Evolutionary conservation across 2,888 invertebrate species (phyloP).

Genomic region (Sinelater perroti): DNA sequence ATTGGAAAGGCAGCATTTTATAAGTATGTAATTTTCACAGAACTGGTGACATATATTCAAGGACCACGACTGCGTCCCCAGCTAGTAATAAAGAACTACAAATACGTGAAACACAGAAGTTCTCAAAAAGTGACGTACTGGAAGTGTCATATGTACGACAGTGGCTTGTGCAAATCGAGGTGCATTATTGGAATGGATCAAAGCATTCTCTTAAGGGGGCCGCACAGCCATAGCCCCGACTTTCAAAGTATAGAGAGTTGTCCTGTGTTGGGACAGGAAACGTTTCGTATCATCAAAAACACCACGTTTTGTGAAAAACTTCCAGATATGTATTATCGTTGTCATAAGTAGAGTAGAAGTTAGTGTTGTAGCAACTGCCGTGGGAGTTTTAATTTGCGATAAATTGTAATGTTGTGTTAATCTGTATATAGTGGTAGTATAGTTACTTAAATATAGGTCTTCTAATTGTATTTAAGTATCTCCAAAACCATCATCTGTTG

Average conservation of each 20-base stretch:
- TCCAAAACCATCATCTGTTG: too few relatives aligned
- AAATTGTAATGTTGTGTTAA: too few relatives aligned
- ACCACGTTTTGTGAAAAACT: conserved; percentile 3
- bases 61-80: conserved; percentile 51
- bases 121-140: conserved; percentile 55
- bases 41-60: conserved; percentile 51
- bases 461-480: too few relatives aligned
- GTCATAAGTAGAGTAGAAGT: too few relatives aligned
- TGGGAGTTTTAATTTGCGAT: too few relatives aligned
- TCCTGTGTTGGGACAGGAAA: conserved; percentile 46
- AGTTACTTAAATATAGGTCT: too few relatives aligned
- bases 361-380: too few relatives aligned
- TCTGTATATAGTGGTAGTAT: too few relatives aligned
- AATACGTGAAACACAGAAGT: conserved; percentile 57
- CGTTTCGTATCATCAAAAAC: conserved; percentile 23
- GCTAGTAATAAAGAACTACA: conserved; percentile 51
- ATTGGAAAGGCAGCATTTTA: conserved; percentile 13
- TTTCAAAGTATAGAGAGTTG: conserved; percentile 28
- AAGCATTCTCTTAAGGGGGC: conserved; percentile 46
- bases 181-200: conserved; percentile 49
- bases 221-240: conserved; percentile 47
- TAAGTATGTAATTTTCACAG: conserved; percentile 26
- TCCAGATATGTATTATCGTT: too few relatives aligned
- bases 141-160: conserved; percentile 57
- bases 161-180: conserved; percentile 54